Base-by-base conservation (phyloP, 2,113 vertebrate species). In the Ictidomys tridecemlineatus region DNA sequence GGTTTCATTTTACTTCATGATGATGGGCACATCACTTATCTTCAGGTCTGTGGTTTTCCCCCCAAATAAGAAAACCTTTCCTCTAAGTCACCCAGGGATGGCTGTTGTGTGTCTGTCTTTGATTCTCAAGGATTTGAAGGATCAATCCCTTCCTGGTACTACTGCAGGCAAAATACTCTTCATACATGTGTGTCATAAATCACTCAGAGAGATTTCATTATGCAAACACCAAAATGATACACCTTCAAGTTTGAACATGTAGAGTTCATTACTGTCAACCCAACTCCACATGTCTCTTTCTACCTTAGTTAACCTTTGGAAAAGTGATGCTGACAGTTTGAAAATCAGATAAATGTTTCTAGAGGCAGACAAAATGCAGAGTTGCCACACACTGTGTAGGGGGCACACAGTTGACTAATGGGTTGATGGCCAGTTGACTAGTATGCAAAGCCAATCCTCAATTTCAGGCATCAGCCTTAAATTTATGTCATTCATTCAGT, bases 131-230 rank as follows among this genome's bases (percentile, higher is more conserved):
- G 5, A 9, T 83, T 26, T 94, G 73, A 78, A 94, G 69, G 17
- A 14, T 20, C 53, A 63, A 85, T 37, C 61, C 24, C 42, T 86
- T 96, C 92, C 84, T 97, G 90, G 70, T 74, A 48, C 14, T 8
- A 91, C 80, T 94, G 28, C 63, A 76, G 86, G 95, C 89, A 77
- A 96, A 97, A 97, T 93, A 79, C 86, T 85, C 65, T 73, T 76
- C 6, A 26, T 45, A 92, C 48, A 48, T 91, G 69, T 8, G 61
- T 95, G 94, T 94, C 91, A 86, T 93, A 94, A 96, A 69, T 97
- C 37, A 51, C 73, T 79, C 61, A 78, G 74, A 58, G 37, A 83
- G 45, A 74, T 91, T 76, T 91, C 77, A 85, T 72, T 70, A 69
- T 96, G 94, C 86, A 96, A 89, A 95, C 87, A 85, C 5, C 30